Base-by-base conservation (phyloP, 2,888 invertebrate species). In the Raillietiella orientalis region DNA sequence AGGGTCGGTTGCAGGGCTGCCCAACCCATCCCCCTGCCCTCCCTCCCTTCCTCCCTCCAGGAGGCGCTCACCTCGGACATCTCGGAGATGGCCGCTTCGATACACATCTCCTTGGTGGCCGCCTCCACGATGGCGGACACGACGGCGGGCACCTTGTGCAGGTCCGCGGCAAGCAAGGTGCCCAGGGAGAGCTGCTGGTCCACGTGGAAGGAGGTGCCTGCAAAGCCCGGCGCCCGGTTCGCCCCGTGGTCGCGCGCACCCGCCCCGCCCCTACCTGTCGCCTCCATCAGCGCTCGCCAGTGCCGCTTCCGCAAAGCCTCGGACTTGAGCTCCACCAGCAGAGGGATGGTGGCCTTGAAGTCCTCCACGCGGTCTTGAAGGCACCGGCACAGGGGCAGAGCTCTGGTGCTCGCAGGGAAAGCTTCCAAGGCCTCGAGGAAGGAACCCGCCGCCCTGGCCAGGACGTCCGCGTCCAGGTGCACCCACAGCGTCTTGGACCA, bases 91-190 rank as follows among this genome's bases (percentile, higher is more conserved):
- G 72, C 71, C 34, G 65, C 66, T 43, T 84, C 84, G 37, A 84
- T 79, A n/a, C 66, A 60, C 39, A 79, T 49, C 45, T 84, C 84
- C 39, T 79, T 79, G 32, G 72, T 64, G 16, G 84, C 82, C 41
- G 66, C 67, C 34, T 63, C 72, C 14, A 84, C 67, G 28, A 84
- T 79, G 40, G 65, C 62, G 36, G 66, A 67, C 19, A 77, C 77
- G 4, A 69, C 66, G 1, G 75, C 72, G 17, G 45, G 41, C 40
- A 71, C 74, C 34, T 65, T 60, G 37, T 75, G 71, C 30, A 82
- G 47, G 38, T 84, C 69, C 82, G 84, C 82, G 2, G 66, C 59
- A 41, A 84, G 84, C 63, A 84, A 70, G 41, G 79, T 75, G 30
- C 74, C 72, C 31, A 84, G 49, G 0, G 79, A 82, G 37, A 84